phyloP scores from a whole-genome alignment of 2,888 invertebrate genomes.

The Heterodera filipjevi region DNA sequence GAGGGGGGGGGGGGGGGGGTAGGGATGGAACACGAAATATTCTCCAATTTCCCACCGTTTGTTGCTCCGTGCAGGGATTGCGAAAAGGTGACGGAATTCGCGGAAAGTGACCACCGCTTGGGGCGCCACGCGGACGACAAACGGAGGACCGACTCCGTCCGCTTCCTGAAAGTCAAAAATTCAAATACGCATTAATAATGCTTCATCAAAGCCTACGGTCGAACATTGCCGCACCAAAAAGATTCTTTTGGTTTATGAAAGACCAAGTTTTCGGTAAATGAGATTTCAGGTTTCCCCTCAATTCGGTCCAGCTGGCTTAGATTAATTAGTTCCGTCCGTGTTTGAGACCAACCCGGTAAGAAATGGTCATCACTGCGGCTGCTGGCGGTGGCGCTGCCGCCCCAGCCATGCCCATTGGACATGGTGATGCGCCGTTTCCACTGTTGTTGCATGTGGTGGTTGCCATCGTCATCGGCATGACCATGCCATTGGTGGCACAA shows the following conservation, averaged over 20 bases:
- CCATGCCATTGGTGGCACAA: too few relatives aligned
- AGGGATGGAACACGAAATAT: too few relatives aligned
- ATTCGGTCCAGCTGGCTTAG: too few relatives aligned
- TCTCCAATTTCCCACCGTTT: slow-evolving; percentile 31
- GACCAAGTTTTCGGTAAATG: too few relatives aligned
- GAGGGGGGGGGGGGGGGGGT: too few relatives aligned
- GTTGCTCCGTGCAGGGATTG: slow-evolving; percentile 38
- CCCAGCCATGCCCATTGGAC: neutral
- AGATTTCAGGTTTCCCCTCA: too few relatives aligned
- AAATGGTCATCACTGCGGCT: neutral
- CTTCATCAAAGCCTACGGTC: too few relatives aligned
- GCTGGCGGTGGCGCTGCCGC: neutral
- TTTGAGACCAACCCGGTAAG: neutral
- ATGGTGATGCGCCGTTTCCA: neutral
- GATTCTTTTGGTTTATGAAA: too few relatives aligned
- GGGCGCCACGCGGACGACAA: slow-evolving; percentile 5
- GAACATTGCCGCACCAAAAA: too few relatives aligned
- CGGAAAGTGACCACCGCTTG: slow-evolving; percentile 39
- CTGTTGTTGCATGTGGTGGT: neutral
- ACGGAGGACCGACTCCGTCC: slow-evolving; percentile 25
- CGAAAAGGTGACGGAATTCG: slow-evolving; percentile 48
- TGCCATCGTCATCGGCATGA: neutral
- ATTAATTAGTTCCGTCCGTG: neutral
- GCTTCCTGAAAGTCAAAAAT: neutral
- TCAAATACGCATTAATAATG: slow-evolving; percentile 13